These are phyloP conservation scores for Acheta domesticus DNA, from an alignment of 2,888 invertebrate species.

Conservation along the genomic window DNA sequence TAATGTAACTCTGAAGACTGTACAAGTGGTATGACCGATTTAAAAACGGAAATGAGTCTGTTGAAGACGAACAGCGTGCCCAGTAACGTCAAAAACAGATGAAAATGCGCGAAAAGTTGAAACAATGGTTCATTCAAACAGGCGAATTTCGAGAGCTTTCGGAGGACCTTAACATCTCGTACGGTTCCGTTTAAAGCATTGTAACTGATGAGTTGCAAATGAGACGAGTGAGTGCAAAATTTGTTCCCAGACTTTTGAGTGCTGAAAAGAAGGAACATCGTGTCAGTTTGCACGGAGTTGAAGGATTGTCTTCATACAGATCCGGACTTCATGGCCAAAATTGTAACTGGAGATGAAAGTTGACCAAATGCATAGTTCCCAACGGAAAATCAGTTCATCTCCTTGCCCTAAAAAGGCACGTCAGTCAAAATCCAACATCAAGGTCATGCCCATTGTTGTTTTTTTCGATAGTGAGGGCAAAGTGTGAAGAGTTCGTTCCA, in stretches of 20 bases:
- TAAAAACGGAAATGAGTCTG: background rate
- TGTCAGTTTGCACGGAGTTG: conserved; percentile 18
- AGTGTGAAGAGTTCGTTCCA: background rate
- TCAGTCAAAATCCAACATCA: conserved; percentile 30
- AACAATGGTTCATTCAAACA: background rate
- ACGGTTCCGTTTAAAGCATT: background rate
- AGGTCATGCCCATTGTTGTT: conserved; percentile 29
- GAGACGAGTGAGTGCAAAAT: background rate
- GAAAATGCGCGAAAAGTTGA: background rate
- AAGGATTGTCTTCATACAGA: background rate
- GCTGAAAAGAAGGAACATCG: background rate
- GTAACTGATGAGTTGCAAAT: background rate
- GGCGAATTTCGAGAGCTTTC: background rate
- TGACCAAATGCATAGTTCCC: conserved; percentile 32
- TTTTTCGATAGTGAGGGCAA: conserved; percentile 26
- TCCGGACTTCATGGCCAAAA: too few relatives aligned
- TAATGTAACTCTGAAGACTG: background rate
- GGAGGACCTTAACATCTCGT: background rate
- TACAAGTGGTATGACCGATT: background rate
- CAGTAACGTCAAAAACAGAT: background rate
- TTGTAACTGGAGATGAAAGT: background rate
- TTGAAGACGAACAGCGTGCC: background rate
- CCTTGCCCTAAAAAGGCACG: conserved; percentile 36
- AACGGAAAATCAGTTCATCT: conserved; percentile 32
- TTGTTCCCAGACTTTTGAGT: background rate